Conservation (phyloP, 2,113 vertebrate species). For the Bubo scandiacus region DNA sequence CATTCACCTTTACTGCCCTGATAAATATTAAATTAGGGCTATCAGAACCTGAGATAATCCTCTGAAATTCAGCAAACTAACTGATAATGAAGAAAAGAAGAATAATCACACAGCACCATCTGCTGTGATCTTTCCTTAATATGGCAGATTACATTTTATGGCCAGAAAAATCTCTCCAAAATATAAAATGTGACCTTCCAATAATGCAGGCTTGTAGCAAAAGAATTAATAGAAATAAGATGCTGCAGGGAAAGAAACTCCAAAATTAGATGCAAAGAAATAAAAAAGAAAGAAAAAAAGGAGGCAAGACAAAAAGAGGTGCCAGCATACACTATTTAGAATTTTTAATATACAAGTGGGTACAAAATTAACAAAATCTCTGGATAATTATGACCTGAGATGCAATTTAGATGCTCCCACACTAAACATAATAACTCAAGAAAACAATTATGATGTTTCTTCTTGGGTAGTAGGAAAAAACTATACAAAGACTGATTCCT, state of each 20-base stretch:
- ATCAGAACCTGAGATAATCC: constrained; percentile 3
- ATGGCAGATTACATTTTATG: neutral
- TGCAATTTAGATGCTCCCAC: neutral
- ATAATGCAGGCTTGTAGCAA: neutral
- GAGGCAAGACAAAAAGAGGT: fast-evolving
- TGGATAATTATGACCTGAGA: neutral
- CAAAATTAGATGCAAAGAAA: neutral
- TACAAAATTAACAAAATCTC: neutral
- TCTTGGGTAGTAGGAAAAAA: neutral
- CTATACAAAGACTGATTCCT: neutral
- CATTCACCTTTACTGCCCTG: neutral
- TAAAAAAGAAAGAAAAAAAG: neutral
- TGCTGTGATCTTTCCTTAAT: constrained; percentile 26
- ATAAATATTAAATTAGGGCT: constrained; percentile 4
- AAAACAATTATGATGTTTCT: neutral
- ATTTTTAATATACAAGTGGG: neutral
- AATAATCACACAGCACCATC: neutral
- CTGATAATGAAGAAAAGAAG: neutral
- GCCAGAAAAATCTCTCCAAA: neutral
- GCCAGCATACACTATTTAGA: fast-evolving
- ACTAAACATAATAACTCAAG: neutral
- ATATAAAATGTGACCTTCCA: constrained; percentile 31
- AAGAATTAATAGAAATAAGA: neutral
- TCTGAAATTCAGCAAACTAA: constrained; percentile 31
- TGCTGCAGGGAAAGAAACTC: neutral